Base-by-base conservation (phyloP, 1,140 invertebrate genomes). In the Goniozus legneri region DNA sequence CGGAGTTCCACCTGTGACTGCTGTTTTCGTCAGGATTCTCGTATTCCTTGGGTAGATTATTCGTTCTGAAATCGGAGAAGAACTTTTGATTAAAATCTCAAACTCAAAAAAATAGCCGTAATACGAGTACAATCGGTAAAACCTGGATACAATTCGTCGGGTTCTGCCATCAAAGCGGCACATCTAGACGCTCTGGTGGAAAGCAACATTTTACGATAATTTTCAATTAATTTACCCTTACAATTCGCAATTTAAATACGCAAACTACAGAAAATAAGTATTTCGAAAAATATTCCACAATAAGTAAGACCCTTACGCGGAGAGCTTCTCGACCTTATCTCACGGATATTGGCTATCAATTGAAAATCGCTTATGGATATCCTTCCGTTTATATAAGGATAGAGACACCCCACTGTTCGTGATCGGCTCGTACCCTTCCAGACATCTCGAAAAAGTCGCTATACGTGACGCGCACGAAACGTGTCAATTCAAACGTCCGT, bases 1-100 rank as follows among this genome's bases (percentile, higher is more conserved):
- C 1, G 85, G 80, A 32, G 65, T 77, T 12, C 85, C 84, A 19
- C 85, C 85, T 8, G 59, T 58, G 1, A 79, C 75, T 2, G 71
- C 54, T 14, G 64, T 63, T 48, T 71, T 76, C 8, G 51, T 50
- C 20, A 71, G 44, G 3, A 65, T 47, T 45, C 66, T 69, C 20
- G 74, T 71, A 21, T 65, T 77, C 42, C 77, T 60, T 13, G 77
- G 73, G 44, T 79, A 79, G 39, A 79, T 64, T 6, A 79, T 71
- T 33, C 71, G 67, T 51, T 79, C 77, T 79, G 66, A n/a, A 73
- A 73, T 16, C 50, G 16, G 45, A 27, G 24, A 24, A 46, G 38
- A 43, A 20, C 27, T n/a, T n/a, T n/a, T n/a, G n/a, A n/a, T n/a
- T n/a, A n/a, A n/a, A n/a, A n/a, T n/a, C n/a, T n/a, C n/a, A n/a